phyloP scores from a whole-genome alignment of 2,888 invertebrate genomes.

The Gastracanthus pulcherrimus region DNA sequence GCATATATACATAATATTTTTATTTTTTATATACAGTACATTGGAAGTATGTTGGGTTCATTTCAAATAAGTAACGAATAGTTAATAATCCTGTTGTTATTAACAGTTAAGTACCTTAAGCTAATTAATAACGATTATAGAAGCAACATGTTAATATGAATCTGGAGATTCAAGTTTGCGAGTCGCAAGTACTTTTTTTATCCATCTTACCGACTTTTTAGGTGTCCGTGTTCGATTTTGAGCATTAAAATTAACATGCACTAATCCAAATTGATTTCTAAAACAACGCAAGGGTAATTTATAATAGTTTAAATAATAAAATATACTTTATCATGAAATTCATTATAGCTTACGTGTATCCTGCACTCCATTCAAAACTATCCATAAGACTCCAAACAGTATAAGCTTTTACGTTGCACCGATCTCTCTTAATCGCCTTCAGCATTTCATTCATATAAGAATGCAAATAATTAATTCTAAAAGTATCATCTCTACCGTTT shows the following conservation, averaged over 20 bases:
- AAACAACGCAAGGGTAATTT: neutral
- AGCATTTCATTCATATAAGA: constrained; percentile 68
- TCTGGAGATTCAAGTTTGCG: neutral
- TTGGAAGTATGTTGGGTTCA: too few species aligned
- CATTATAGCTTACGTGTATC: constrained; percentile 65
- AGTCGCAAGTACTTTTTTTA: constrained; percentile 60
- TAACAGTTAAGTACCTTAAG: too few species aligned
- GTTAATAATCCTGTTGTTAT: too few species aligned
- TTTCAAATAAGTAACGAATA: too few species aligned
- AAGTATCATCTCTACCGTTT: constrained; percentile 78
- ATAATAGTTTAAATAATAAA: neutral
- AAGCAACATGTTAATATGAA: neutral
- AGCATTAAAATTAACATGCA: constrained; percentile 83
- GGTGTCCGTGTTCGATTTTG: constrained; percentile 81
- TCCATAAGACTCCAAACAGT: constrained; percentile 78
- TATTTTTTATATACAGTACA: too few species aligned
- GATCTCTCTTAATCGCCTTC: constrained; percentile 70
- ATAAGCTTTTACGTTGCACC: constrained; percentile 78
- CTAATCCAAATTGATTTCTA: constrained; percentile 82
- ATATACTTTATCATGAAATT: neutral
- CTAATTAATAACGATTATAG: too few species aligned
- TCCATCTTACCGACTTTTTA: constrained; percentile 81
- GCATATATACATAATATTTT: too few species aligned
- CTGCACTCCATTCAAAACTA: constrained; percentile 77
- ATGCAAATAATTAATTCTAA: constrained; percentile 69